Evolutionary conservation across 37 sponge, comb jelly and placozoan genomes (phyloP).

Genomic region (Ianthella basta): DNA sequence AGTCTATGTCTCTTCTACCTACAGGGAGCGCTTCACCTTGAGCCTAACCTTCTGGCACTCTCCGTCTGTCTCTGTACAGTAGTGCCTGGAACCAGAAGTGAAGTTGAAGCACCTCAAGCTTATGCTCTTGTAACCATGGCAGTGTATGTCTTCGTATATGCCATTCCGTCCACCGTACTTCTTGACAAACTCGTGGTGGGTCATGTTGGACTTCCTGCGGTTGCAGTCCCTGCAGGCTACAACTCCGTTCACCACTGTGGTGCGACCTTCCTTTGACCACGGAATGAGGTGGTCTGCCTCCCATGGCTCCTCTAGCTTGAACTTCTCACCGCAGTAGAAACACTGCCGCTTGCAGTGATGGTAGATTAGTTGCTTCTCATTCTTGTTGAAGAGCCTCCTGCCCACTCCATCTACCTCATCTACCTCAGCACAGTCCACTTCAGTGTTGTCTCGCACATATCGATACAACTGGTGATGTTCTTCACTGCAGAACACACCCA

Average conservation of each 20-base stretch:
- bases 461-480: background rate
- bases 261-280: conserved; percentile 31
- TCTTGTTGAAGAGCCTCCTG: conserved; percentile 23
- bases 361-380: background rate
- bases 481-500: background rate
- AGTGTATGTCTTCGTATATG: background rate
- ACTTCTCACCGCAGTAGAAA: conserved; percentile 14
- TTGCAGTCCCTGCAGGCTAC: conserved; percentile 24
- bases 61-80: conserved; percentile 18
- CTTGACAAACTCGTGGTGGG: conserved; percentile 16
- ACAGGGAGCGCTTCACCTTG: background rate
- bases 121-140: background rate
- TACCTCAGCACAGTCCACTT: background rate
- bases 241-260: conserved; percentile 19
- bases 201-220: conserved; percentile 21
- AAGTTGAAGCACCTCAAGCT: background rate
- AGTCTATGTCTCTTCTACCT: background rate
- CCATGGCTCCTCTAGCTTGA: conserved; percentile 10
- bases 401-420: conserved; percentile 25
- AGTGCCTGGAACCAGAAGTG: background rate
- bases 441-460: conserved; percentile 17
- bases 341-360: conserved; percentile 12
- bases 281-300: conserved; percentile 26
- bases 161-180: conserved; percentile 19
- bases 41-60: conserved; percentile 7